Base-by-base conservation (phyloP, 2,797 vertebrate genomes). In the Clarias platycephalus region DNA sequence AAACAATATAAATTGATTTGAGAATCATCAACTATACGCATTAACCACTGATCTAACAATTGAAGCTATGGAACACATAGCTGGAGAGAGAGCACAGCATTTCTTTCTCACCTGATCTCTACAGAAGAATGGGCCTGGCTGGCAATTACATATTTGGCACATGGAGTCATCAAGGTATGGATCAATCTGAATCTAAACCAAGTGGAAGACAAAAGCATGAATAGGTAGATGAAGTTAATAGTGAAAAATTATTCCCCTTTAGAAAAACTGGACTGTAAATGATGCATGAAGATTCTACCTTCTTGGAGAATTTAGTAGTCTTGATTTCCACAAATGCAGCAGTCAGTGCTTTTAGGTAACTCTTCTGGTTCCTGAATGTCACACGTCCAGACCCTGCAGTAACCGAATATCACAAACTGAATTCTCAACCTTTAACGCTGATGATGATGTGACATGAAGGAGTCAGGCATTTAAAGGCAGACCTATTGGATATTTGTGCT, bases 401-500 rank as follows among this genome's bases (percentile, higher is more conserved):
- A 80, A 15, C 6, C 75, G 34, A 34, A 72, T 7, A 28, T 64
- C n/a, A 94, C 95, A 68, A 49, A 34, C 31, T 31, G 34, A 75
- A n/a, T 31, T 22, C 22, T 18, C 5, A 7, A 12, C 4, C 18
- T 12, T 12, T 28, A 60, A 58, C 13, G 0, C 0, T 28, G 85
- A 67, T 28, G 16, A 31, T 2, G 49, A 24, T 5, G 77, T 15
- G 18, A 31, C 10, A 67, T 66, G 18, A 31, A 31, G n/a, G 67
- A 49, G 57, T 26, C 31, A 58, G n/a, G 40, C 5, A n/a, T 15
- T 13, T 16, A 15, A 20, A 26, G 28, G 1, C 83, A 72, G 7
- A 99, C 98, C 98, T 12, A 99, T 99, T 62, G 98, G 98, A 87
- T 99, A 99, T 93, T 98, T 99, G 96, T 99, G 97, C 96, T 99